A percentile compares a stretch with the other conserved stretches of the same genome.
Evolutionary conservation across 53 echinoderm and acorn worm genomes (phyloP).

Genomic region (Zoroaster sp.): DNA sequence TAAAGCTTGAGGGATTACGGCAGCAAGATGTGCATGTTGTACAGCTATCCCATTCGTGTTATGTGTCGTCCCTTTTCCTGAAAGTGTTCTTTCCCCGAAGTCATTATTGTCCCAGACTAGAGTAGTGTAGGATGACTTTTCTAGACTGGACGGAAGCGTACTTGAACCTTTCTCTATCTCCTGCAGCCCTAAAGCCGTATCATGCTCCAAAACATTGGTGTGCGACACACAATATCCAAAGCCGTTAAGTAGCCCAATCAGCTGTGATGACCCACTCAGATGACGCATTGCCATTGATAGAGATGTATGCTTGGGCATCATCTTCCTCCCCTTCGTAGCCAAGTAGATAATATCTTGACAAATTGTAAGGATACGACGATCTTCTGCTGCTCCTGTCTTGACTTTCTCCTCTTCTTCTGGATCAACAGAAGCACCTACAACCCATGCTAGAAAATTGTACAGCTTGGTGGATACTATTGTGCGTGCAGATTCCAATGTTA

Average conservation of each 20-base stretch:
- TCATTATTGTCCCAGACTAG: conserved; percentile 8
- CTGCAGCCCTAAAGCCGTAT: background rate
- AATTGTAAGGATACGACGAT: conserved; percentile 32
- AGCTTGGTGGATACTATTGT: conserved; percentile 38
- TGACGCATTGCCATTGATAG: conserved; percentile 70
- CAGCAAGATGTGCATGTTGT: background rate
- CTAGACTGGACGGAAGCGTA: background rate
- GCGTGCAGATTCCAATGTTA: conserved; percentile 37
- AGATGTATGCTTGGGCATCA: conserved; percentile 63
- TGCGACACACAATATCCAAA: conserved; percentile 43
- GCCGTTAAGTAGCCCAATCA: conserved; percentile 56
- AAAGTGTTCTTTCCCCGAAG: conserved; percentile 2
- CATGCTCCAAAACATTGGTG: background rate
- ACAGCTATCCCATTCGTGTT: conserved; percentile 19
- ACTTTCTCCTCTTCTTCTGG: conserved; percentile 4
- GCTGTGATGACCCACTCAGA: conserved; percentile 63
- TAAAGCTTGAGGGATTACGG: background rate
- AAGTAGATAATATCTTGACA: conserved; percentile 54
- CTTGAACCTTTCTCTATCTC: background rate
- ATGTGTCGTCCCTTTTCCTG: conserved; percentile 23
- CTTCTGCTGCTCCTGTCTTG: background rate
- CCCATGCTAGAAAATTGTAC: conserved; percentile 70
- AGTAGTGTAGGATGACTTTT: background rate
- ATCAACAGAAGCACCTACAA: conserved; percentile 38
- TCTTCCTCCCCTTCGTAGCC: conserved; percentile 45